A percentile compares a stretch with the other conserved stretches of the same genome.
phyloP scores from a whole-genome alignment of 1,140 invertebrate genomes.

The Heliconius congener region DNA sequence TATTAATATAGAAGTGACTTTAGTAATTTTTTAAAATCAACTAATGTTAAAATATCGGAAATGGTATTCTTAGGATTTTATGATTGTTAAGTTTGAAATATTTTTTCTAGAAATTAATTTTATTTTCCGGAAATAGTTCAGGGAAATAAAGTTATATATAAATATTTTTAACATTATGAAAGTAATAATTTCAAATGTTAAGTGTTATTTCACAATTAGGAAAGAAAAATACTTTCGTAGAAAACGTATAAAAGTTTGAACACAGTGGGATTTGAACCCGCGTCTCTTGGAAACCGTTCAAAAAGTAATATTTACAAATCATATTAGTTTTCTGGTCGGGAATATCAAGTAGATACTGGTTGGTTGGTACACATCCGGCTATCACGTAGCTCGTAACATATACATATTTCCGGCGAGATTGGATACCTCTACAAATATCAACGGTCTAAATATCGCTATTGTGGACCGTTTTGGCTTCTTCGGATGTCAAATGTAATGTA shows the following conservation, averaged over 20 bases:
- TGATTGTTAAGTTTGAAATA: too few relatives aligned
- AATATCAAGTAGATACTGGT: not conserved
- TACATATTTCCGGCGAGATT: constrained; percentile 20
- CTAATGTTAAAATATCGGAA: not conserved
- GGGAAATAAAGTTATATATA: not conserved
- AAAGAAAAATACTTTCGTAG: too few relatives aligned
- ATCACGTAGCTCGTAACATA: not conserved
- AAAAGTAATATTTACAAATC: not conserved
- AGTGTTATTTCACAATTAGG: too few relatives aligned
- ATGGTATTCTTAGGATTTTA: not conserved
- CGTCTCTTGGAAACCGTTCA: too few relatives aligned
- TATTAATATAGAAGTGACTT: not conserved
- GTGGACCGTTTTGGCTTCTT: constrained; percentile 8
- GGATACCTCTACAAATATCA: constrained; percentile 17
- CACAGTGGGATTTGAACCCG: too few relatives aligned
- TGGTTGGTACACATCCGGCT: not conserved
- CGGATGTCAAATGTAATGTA: constrained; percentile 11
- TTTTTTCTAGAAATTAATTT: too few relatives aligned
- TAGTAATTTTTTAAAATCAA: not conserved
- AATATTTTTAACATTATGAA: too few relatives aligned
- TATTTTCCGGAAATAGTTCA: too few relatives aligned
- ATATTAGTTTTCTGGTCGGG: not conserved
- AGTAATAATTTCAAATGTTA: too few relatives aligned
- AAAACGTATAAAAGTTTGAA: too few relatives aligned
- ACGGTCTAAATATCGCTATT: constrained; percentile 19